Evolutionary conservation across 2,888 invertebrate species (phyloP).

Genomic region (Keiferia lycopersicella): DNA sequence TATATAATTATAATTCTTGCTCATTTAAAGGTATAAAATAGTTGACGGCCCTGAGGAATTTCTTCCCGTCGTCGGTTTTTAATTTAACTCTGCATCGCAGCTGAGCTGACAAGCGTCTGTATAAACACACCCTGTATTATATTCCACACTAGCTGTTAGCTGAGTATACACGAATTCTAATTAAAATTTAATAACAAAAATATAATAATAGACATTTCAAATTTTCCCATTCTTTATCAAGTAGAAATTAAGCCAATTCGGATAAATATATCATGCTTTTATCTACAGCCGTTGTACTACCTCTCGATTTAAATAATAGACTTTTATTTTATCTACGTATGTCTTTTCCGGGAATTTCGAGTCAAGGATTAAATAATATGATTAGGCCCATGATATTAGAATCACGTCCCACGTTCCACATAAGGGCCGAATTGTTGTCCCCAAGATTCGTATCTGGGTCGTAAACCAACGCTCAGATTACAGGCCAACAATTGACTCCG

Average conservation of each 20-base stretch:
- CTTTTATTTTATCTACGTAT: too few species aligned
- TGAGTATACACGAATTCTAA: not conserved
- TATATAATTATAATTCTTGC: too few species aligned
- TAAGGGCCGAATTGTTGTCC: constrained; percentile 25
- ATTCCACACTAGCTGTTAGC: not conserved
- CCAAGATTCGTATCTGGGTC: constrained; percentile 38
- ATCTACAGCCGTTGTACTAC: too few species aligned
- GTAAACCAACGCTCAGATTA: constrained; percentile 35
- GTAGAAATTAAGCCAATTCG: too few species aligned
- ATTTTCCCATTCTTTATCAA: too few species aligned
- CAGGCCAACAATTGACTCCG: constrained; percentile 32
- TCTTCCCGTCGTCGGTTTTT: constrained; percentile 65
- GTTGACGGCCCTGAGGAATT: constrained; percentile 50
- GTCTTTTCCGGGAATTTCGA: not conserved
- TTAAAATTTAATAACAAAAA: not conserved
- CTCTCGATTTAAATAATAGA: too few species aligned
- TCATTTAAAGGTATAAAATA: too few species aligned
- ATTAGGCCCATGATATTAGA: constrained; percentile 17
- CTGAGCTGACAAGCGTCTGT: constrained; percentile 68
- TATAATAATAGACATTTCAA: too few species aligned
- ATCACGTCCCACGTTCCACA: constrained; percentile 23
- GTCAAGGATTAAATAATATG: not conserved
- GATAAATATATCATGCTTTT: too few species aligned
- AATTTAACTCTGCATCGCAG: constrained; percentile 61
- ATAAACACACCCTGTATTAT: constrained; percentile 53